Percentiles rank a stretch among this genome's conserved stretches.
Conservation (phyloP, 2,888 invertebrate genomes). For the Gryllus longicercus region DNA sequence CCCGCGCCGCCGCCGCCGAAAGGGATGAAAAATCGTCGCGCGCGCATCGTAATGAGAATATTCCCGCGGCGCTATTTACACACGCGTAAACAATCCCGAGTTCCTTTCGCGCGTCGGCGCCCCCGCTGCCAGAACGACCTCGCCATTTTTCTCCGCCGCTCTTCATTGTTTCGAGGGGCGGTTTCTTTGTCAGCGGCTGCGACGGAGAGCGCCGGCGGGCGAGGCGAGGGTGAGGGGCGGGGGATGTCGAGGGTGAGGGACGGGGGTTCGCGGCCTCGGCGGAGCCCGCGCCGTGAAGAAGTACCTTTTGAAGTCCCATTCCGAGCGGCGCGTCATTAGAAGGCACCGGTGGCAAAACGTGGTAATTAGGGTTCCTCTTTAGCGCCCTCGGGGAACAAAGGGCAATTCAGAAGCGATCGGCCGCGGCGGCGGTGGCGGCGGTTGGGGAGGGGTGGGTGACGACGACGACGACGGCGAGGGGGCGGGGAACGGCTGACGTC, state of each 20-base stretch:
- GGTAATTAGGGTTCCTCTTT: background rate
- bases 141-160: no score
- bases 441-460: background rate
- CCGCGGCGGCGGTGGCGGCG: background rate
- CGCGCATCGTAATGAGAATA: no score
- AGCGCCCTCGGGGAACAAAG: background rate
- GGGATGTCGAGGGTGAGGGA: background rate
- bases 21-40: no score
- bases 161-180: no score
- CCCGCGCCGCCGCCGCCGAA: no score
- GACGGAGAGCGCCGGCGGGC: background rate
- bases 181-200: no score
- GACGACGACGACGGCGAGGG: background rate
- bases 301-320: constrained; percentile 1
- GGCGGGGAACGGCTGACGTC: background rate
- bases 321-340: background rate
- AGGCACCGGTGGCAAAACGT: background rate
- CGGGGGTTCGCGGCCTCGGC: background rate
- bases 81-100: no score
- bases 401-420: constrained; percentile 4
- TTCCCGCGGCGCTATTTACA: no score
- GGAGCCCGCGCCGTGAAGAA: background rate
- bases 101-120: no score
- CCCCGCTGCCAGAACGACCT: no score
- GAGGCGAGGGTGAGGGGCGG: background rate